Evolutionary conservation across 2,797 vertebrate species (phyloP).

Genomic region (Heliangelus exortis): DNA sequence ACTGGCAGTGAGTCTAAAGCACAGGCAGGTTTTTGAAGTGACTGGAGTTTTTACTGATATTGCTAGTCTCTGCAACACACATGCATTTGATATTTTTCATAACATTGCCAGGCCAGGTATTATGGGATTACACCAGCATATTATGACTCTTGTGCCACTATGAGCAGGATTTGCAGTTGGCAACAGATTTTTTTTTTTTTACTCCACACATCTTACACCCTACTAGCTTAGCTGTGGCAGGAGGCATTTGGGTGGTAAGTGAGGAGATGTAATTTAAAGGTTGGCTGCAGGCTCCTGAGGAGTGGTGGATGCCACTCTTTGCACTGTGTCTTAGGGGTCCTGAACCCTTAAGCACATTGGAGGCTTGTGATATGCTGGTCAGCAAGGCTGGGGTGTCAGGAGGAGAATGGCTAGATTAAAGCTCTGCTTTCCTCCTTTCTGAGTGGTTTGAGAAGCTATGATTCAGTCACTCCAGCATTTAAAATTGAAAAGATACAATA

Average conservation of each 20-base stretch:
- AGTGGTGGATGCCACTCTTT: background rate
- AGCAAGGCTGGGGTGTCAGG: background rate
- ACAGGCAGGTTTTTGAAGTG: background rate
- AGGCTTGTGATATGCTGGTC: background rate
- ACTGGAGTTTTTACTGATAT: background rate
- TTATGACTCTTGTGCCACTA: background rate
- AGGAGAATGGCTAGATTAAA: background rate
- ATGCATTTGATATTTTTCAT: background rate
- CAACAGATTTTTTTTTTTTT: background rate
- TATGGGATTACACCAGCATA: background rate
- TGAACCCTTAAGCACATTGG: background rate
- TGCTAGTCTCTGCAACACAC: background rate
- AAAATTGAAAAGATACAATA: background rate
- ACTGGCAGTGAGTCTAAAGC: background rate
- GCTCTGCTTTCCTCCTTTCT: background rate
- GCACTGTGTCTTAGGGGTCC: background rate
- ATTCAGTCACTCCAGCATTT: background rate
- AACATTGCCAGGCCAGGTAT: background rate
- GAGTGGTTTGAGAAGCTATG: background rate
- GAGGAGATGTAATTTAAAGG: background rate
- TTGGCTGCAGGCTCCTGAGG: background rate
- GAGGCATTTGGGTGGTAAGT: background rate
- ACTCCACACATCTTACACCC: background rate
- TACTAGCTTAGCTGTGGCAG: fast-evolving
- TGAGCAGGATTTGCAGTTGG: background rate